These are phyloP conservation scores for Coremacera marginata DNA, from an alignment of 2,888 invertebrate species.

Conservation along the genomic window DNA sequence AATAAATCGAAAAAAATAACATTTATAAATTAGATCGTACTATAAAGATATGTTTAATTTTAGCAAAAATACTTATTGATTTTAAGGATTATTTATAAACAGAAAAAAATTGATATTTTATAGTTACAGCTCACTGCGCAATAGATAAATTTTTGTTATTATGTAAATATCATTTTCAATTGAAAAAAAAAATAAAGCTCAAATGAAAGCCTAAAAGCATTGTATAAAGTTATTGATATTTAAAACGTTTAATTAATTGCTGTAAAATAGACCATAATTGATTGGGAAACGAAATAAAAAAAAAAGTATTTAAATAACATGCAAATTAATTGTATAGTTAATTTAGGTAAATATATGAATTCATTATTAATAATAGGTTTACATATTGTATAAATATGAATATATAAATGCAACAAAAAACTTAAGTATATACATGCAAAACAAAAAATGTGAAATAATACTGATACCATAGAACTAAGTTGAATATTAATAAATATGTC, in stretches of 20 bases:
- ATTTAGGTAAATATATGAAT: not conserved
- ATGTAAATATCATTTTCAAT: not conserved
- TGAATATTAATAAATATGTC: constrained; percentile 7
- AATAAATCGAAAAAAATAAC: not conserved
- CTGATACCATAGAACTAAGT: not conserved
- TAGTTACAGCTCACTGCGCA: too few relatives aligned
- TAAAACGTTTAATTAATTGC: not conserved
- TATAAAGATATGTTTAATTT: too few relatives aligned
- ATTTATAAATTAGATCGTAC: not conserved
- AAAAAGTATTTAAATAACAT: not conserved
- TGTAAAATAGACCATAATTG: not conserved
- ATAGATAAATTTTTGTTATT: not conserved
- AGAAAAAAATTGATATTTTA: too few relatives aligned
- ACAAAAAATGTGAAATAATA: not conserved
- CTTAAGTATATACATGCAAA: not conserved
- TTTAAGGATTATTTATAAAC: too few relatives aligned
- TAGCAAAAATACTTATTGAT: too few relatives aligned
- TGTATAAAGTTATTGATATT: not conserved
- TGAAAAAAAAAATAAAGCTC: not conserved
- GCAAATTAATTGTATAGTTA: not conserved
- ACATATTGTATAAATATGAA: not conserved
- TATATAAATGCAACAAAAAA: not conserved
- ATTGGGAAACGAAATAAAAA: not conserved
- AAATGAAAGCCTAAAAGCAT: not conserved
- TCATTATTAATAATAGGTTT: not conserved